Conservation (phyloP, 2,888 invertebrate genomes). For the Synergus umbraculus region DNA sequence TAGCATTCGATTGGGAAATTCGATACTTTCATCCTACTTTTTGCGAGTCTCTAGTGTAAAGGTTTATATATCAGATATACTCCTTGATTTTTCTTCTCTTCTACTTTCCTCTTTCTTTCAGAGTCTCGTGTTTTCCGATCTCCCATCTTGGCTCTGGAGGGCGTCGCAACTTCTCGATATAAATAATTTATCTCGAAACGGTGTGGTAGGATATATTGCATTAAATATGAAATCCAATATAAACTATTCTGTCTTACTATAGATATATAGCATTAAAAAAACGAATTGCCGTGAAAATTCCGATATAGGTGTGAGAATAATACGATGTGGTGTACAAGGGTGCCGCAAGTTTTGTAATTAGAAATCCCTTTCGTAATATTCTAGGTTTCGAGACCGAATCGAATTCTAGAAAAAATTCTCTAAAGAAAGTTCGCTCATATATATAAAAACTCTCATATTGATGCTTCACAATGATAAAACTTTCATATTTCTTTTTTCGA, state of each 20-base stretch:
- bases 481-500: neutral
- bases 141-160: conserved; percentile 50
- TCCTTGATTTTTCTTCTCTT: conserved; percentile 28
- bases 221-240: conserved; percentile 75
- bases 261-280: neutral
- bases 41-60: neutral
- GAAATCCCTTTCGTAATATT: too few species aligned
- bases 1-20: neutral
- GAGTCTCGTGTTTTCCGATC: conserved; percentile 35
- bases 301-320: too few species aligned
- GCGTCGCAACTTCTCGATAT: conserved; percentile 59
- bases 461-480: neutral
- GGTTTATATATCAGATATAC: neutral
- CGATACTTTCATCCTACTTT: neutral
- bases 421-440: neutral
- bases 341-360: too few species aligned
- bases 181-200: conserved; percentile 67
- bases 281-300: too few species aligned
- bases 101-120: conserved; percentile 34
- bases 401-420: neutral
- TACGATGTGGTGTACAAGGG: too few species aligned
- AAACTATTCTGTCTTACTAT: conserved; percentile 63
- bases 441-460: too few species aligned
- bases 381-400: too few species aligned
- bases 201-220: conserved; percentile 65